phyloP scores from a whole-genome alignment of 2,888 invertebrate genomes.

The Colostygia pectinataria region DNA sequence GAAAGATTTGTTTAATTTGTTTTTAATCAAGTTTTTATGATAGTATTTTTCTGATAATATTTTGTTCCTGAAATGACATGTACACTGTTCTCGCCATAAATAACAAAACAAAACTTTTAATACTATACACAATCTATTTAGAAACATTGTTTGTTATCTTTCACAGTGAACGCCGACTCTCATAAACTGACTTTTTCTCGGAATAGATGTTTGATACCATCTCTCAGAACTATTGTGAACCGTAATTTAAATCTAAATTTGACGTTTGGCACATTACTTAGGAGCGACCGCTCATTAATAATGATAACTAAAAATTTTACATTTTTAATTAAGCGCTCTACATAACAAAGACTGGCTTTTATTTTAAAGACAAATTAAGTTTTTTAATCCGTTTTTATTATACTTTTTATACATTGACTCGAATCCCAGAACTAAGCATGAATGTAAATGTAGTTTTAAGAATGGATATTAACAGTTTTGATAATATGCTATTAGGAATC shows the following conservation, averaged over 20 bases:
- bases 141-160: constrained; percentile 30
- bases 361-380: neutral
- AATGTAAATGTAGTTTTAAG: too few species aligned
- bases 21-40: too few species aligned
- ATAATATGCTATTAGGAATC: too few species aligned
- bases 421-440: too few species aligned
- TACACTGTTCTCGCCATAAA: too few species aligned
- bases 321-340: constrained; percentile 18
- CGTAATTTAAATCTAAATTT: constrained; percentile 27
- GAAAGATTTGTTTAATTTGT: too few species aligned
- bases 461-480: too few species aligned
- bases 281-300: constrained; percentile 19
- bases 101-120: constrained; percentile 11
- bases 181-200: constrained; percentile 34
- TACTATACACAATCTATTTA: constrained; percentile 28
- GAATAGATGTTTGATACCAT: constrained; percentile 35
- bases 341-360: constrained; percentile 8
- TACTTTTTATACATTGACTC: too few species aligned
- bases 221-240: constrained; percentile 28
- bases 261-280: constrained; percentile 26
- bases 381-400: neutral
- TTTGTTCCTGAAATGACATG: too few species aligned
- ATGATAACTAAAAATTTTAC: neutral
- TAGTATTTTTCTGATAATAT: too few species aligned
- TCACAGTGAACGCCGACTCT: constrained; percentile 30